Conservation (phyloP, 1,140 invertebrate species). For the Leguminivora glycinivorella region DNA sequence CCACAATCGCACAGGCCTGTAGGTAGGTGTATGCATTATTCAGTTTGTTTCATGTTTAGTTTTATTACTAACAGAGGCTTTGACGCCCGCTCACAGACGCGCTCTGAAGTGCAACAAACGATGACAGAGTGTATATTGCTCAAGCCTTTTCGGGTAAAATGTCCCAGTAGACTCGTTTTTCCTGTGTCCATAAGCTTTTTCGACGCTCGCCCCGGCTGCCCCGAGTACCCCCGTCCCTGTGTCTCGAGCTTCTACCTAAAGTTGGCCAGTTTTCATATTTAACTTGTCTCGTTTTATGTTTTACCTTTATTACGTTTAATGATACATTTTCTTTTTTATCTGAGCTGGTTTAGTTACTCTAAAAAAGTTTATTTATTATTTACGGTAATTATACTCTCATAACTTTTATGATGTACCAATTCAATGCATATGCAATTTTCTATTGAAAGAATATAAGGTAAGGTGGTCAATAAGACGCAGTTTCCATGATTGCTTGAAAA, state of each 20-base stretch:
- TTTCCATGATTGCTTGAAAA: too few relatives aligned
- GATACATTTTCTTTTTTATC: background rate
- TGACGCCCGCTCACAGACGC: conserved; percentile 2
- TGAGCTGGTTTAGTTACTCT: background rate
- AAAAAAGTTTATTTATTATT: background rate
- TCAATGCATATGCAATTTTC: too few relatives aligned
- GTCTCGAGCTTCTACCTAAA: conserved; percentile 7
- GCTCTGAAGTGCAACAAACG: conserved; percentile 13
- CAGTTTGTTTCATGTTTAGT: background rate
- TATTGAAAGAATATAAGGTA: too few relatives aligned
- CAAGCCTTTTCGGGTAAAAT: background rate
- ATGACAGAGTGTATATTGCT: conserved; percentile 8
- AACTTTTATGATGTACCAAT: too few relatives aligned
- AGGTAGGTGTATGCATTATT: background rate
- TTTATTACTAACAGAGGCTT: conserved; percentile 4
- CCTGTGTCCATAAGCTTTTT: background rate
- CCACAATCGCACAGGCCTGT: background rate
- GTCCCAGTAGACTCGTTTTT: background rate
- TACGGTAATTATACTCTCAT: background rate
- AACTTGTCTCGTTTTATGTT: conserved; percentile 1
- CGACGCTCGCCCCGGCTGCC: background rate
- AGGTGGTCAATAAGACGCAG: too few relatives aligned
- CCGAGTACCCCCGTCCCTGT: too few relatives aligned
- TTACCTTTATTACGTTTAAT: conserved; percentile 8
- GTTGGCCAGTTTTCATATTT: conserved; percentile 16